A percentile compares a stretch with the other conserved stretches of the same genome.
Evolutionary conservation across 2,797 vertebrate species (phyloP).

Genomic region (Vespertilio murinus): DNA sequence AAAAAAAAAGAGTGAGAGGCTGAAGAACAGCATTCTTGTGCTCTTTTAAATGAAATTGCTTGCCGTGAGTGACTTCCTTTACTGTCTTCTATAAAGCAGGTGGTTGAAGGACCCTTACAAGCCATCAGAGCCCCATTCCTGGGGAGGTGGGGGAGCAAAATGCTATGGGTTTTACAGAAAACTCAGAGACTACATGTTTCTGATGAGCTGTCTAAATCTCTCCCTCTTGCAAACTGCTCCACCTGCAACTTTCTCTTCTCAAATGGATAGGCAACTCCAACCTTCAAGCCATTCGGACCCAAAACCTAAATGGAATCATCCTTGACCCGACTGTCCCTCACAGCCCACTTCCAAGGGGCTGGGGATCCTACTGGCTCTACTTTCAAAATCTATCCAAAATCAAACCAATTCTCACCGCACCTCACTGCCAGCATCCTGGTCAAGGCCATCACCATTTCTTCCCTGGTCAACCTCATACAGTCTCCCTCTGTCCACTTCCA

Average conservation of each 20-base stretch:
- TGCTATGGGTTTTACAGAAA: neutral
- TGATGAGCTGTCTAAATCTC: neutral
- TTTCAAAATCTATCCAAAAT: conserved; percentile 1
- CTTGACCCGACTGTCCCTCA: neutral
- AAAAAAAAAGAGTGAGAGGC: conserved; percentile 33
- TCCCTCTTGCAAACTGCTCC: neutral
- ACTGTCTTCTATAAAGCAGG: conserved; percentile 31
- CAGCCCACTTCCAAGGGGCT: neutral
- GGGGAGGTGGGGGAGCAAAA: neutral
- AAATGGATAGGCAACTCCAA: neutral
- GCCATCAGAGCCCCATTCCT: neutral
- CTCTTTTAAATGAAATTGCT: conserved; percentile 62
- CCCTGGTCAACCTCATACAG: neutral
- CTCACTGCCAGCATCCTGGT: neutral
- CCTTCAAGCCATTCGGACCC: neutral
- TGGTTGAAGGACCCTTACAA: neutral
- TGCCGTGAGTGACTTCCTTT: conserved; percentile 20
- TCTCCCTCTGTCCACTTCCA: neutral
- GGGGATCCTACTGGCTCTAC: neutral
- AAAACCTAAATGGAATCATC: neutral
- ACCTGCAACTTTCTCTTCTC: neutral
- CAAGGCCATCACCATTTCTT: neutral
- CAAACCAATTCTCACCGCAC: neutral
- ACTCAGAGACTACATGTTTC: neutral
- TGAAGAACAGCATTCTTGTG: conserved; percentile 58